Base-by-base conservation (phyloP, 2,888 invertebrate genomes). In the Campoplex capitator region DNA sequence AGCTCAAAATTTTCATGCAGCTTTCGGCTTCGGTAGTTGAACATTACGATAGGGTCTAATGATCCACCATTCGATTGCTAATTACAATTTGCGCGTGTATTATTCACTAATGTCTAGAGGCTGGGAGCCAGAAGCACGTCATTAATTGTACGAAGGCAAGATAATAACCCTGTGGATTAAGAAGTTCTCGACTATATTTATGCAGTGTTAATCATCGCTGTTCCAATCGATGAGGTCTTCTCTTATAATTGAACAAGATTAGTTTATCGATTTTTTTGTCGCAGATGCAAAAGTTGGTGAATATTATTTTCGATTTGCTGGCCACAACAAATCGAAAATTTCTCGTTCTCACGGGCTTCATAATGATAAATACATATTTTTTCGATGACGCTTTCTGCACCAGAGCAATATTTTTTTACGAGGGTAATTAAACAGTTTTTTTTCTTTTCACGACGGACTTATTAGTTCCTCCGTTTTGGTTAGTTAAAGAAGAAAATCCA, bases 51-150 rank as follows among this genome's bases (percentile, higher is more conserved):
- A 3, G 16, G 18, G 32, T 48, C 48, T 54, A 68, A 74, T 6
- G 65, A 78, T 48, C 42, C 32, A 7, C 16, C 23, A 54, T 62
- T 42, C 45, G 32, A 51, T 28, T 65, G 48, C 87, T 91, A 89
- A 91, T 91, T 89, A 88, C 87, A 77, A 89, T 89, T 88, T 88
- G 88, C 68, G 87, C 86, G 68, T 74, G 48, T 87, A 88, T 90
- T 88, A 89, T 82, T 83, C 18, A 84, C 85, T 89, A 71, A 90
- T 89, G 85, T 84, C 84, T 85, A 73, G 45, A 62, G 51, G 81
- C 67, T 68, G 56, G 28, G 35, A 38, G 73, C 71, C 77, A 28
- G 32, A 74, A 65, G 65, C n/a, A 56, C 28, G 77, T 82, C 78
- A 62, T 81, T 84, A 75, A 75, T 62, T 32, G 32, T 83, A 77